Evolutionary conservation across 2,797 vertebrate genomes (phyloP).

Genomic region (Pempheris klunzingeri): DNA sequence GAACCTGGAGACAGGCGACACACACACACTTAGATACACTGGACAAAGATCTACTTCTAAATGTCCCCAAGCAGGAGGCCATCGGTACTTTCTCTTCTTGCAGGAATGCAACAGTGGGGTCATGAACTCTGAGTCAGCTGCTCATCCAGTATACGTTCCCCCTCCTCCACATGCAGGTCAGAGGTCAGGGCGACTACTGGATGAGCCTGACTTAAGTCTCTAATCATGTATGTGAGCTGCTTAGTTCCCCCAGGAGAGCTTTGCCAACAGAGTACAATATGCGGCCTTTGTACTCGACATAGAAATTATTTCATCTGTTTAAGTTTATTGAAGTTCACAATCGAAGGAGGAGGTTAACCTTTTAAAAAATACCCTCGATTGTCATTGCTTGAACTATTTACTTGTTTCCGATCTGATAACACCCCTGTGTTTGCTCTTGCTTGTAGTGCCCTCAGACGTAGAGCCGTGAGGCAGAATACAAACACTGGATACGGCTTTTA

Average conservation of each 20-base stretch:
- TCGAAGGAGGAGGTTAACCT: conserved; percentile 3
- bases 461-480: conserved; percentile 2
- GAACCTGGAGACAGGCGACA: conserved; percentile 84
- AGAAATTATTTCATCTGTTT: not conserved
- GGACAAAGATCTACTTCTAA: not conserved
- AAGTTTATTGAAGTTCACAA: not conserved
- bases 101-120: not conserved
- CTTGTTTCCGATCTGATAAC: conserved; percentile 26
- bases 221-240: conserved; percentile 4
- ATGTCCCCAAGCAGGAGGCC: not conserved
- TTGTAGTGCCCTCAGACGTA: conserved; percentile 4
- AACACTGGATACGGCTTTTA: not conserved
- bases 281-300: not conserved
- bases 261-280: not conserved
- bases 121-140: not conserved
- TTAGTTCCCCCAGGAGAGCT: not conserved
- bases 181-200: conserved; percentile 18
- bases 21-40: not conserved
- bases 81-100: not conserved
- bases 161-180: conserved; percentile 24
- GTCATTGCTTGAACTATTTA: conserved; percentile 33
- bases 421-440: conserved; percentile 20
- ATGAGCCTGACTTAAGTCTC: not conserved
- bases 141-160: not conserved
- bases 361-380: conserved; percentile 21